phyloP scores from a whole-genome alignment of 2,888 invertebrate genomes.

The Acanthococcus lagerstroemiae region DNA sequence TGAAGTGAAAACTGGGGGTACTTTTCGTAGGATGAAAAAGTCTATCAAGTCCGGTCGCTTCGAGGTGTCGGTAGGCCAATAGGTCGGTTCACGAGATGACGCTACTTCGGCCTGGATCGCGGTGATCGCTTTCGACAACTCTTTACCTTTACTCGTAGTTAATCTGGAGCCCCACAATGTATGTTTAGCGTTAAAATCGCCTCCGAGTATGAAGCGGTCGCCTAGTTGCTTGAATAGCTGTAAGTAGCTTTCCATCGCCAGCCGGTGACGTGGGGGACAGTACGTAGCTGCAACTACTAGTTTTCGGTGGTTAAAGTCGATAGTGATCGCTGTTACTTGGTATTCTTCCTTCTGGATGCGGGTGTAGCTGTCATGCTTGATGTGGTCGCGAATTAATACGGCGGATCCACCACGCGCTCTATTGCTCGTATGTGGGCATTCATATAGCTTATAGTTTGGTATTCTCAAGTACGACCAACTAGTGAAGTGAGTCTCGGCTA shows the following conservation, averaged over 20 bases:
- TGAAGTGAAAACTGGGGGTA: neutral
- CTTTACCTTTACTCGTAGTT: neutral
- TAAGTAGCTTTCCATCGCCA: neutral
- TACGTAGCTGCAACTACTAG: neutral
- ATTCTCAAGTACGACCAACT: neutral
- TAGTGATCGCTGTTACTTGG: neutral
- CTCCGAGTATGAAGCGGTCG: neutral
- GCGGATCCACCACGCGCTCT: neutral
- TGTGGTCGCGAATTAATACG: neutral
- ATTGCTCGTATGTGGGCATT: neutral
- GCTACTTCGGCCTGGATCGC: neutral
- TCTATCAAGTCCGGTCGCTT: neutral
- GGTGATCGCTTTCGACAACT: neutral
- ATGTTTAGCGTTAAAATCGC: neutral
- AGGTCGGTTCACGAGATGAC: neutral
- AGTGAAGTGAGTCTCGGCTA: conserved; percentile 9
- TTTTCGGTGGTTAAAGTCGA: neutral
- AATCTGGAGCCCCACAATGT: neutral
- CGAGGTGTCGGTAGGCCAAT: neutral
- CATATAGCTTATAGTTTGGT: neutral
- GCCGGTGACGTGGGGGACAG: neutral
- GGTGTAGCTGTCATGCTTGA: neutral
- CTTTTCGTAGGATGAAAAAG: neutral
- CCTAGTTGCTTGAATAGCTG: neutral
- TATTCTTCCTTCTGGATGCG: neutral